Evolutionary conservation across 2,888 invertebrate genomes (phyloP), one percentile per base, ranked within the genome.

Genomic region (Ophion ellenae): DNA sequence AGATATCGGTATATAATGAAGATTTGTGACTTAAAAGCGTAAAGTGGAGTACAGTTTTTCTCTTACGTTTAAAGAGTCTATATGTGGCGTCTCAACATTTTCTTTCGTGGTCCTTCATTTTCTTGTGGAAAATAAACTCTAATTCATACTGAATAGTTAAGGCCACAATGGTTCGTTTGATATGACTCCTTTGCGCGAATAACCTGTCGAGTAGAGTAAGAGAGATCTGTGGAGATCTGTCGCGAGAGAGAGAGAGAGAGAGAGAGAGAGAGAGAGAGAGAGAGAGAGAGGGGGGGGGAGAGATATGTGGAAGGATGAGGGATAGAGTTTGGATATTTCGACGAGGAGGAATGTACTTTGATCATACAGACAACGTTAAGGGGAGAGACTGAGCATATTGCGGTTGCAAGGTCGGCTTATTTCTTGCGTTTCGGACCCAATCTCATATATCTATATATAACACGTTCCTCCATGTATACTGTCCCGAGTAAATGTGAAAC

Each of bases 331-430:
- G 90, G 87, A 86, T 90, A 87, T 90, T 91, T 87, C 89, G 83
- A 87, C 85, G 88, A 74, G 69, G 87, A 88, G 91, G 90, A 91
- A 92, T 92, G 90, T 86, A 86, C 90, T 92, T 92, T 92, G 91
- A 92, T 92, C 90, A 88, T 90, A 74, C 86, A 87, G 87, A 86
- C 90, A 88, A 90, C 90, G 87, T 90, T 88, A 81, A 79, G 61
- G 85, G 67, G 32, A 45, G 78, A 75, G 77, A 64, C 80, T 71
- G 67, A 40, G 81, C 53, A 83, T 89, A 89, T 86, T 85, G 85
- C 87, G 83, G 79, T 86, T 53, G 84, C 84, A 86, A 81, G 79
- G 74, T 81, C 69, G 83, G 83, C 86, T 86, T 63, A 83, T 69
- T 80, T 80, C 57, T 63, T 75, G 47, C 75, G 2, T 70, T 70